These are phyloP conservation scores for Hippopotamyrus pictus DNA, from an alignment of 2,797 vertebrate species.

Conservation along the genomic window DNA sequence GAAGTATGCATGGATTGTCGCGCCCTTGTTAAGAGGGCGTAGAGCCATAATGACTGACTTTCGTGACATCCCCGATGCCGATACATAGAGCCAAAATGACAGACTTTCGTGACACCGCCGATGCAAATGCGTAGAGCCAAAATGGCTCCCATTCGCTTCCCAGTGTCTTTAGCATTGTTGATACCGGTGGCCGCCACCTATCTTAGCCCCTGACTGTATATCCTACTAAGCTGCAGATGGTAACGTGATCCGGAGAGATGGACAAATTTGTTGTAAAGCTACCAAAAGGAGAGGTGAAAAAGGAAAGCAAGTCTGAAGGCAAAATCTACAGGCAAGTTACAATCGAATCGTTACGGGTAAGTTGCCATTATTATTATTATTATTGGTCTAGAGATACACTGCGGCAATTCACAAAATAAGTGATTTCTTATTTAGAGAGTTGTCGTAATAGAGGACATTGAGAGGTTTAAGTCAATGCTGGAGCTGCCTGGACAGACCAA, in stretches of 20 bases:
- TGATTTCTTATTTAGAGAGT: slow-evolving; percentile 69
- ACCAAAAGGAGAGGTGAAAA: slow-evolving; percentile 50
- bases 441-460: slow-evolving; percentile 91
- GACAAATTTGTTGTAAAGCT: slow-evolving; percentile 76
- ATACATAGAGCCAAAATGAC: background rate
- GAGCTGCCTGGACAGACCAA: slow-evolving; percentile 78
- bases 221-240: background rate
- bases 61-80: background rate
- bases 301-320: slow-evolving; percentile 43
- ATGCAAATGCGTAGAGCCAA: background rate
- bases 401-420: background rate
- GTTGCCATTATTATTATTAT: slow-evolving; percentile 14
- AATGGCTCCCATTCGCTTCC: background rate
- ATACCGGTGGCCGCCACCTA: background rate
- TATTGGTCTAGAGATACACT: background rate
- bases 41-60: background rate
- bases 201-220: background rate
- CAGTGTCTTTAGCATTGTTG: background rate
- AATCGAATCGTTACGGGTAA: slow-evolving; percentile 79
- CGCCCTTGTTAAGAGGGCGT: background rate
- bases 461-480: slow-evolving; percentile 78
- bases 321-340: slow-evolving; percentile 75
- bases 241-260: slow-evolving; percentile 53
- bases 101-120: background rate
- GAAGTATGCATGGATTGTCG: background rate